A percentile compares a stretch with the other conserved stretches of the same genome.
Conservation (phyloP, 2,888 invertebrate species). For the Epinotia ramella region DNA sequence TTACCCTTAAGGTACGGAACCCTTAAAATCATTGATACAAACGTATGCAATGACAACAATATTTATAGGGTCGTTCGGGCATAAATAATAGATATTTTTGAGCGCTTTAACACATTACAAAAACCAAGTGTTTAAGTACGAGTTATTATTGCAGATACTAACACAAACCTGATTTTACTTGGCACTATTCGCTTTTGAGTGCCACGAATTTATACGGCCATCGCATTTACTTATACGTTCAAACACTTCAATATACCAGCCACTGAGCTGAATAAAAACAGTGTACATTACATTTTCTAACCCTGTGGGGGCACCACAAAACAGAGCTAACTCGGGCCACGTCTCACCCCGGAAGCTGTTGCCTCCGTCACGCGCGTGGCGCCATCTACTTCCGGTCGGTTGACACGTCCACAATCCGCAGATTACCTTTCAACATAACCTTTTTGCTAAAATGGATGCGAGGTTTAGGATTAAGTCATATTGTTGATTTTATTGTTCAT, state of each 20-base stretch:
- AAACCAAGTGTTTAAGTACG: too few relatives aligned
- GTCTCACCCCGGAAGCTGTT: constrained; percentile 60
- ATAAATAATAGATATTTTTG: background rate
- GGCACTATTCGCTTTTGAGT: background rate
- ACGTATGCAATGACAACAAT: too few relatives aligned
- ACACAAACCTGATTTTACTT: background rate
- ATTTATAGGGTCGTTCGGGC: background rate
- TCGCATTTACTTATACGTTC: background rate
- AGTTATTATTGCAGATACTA: background rate
- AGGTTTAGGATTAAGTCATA: background rate
- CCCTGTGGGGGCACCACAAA: constrained; percentile 32
- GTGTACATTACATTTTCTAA: constrained; percentile 10
- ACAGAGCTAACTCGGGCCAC: constrained; percentile 49
- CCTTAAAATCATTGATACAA: too few relatives aligned
- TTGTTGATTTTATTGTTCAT: background rate
- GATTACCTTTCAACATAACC: constrained; percentile 47
- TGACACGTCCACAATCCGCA: constrained; percentile 48
- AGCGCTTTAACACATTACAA: background rate
- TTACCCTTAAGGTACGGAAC: too few relatives aligned
- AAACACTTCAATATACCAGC: constrained; percentile 1
- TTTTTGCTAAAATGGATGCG: constrained; percentile 38
- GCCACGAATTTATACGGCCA: background rate
- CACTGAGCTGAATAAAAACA: background rate
- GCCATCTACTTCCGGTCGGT: constrained; percentile 60
- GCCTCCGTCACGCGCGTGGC: constrained; percentile 59